Conservation (phyloP, 2,888 invertebrate genomes). For the Eristalis arbustorum region DNA sequence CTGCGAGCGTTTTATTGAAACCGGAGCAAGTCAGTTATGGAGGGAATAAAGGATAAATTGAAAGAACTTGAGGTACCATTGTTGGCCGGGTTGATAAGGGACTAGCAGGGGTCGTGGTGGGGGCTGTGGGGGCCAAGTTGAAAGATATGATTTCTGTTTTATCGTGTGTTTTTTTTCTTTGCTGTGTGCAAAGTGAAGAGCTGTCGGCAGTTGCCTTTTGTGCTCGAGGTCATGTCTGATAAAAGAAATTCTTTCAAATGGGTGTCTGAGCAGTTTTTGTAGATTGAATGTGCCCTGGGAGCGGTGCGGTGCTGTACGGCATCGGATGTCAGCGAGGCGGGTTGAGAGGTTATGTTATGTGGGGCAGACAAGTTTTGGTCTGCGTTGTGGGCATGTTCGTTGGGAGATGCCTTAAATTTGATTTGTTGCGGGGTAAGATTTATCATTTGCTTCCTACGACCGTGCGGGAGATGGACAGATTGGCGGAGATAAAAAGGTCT, state of each 20-base stretch:
- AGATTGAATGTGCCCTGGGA: neutral
- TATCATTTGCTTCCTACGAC: neutral
- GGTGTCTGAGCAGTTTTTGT: neutral
- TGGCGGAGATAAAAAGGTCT: too few relatives aligned
- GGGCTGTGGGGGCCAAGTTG: neutral
- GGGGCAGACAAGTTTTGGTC: neutral
- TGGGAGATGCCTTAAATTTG: neutral
- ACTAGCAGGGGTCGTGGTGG: neutral
- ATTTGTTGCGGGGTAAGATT: neutral
- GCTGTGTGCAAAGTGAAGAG: slow-evolving; percentile 9
- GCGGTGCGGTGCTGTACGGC: neutral
- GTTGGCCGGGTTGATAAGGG: slow-evolving; percentile 33
- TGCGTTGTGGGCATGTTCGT: neutral
- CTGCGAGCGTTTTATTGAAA: slow-evolving; percentile 35
- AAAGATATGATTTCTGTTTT: slow-evolving; percentile 41
- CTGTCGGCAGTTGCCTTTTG: neutral
- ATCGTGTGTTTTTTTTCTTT: neutral
- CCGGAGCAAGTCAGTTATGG: slow-evolving; percentile 43
- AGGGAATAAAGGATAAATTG: slow-evolving; percentile 18
- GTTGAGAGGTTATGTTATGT: neutral
- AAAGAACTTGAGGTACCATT: slow-evolving; percentile 48
- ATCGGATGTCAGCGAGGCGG: neutral
- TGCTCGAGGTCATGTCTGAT: neutral
- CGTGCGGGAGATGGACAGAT: too few relatives aligned
- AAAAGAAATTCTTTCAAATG: neutral